Conservation (phyloP, 2,797 vertebrate species). For the Hemibagrus guttatus region DNA sequence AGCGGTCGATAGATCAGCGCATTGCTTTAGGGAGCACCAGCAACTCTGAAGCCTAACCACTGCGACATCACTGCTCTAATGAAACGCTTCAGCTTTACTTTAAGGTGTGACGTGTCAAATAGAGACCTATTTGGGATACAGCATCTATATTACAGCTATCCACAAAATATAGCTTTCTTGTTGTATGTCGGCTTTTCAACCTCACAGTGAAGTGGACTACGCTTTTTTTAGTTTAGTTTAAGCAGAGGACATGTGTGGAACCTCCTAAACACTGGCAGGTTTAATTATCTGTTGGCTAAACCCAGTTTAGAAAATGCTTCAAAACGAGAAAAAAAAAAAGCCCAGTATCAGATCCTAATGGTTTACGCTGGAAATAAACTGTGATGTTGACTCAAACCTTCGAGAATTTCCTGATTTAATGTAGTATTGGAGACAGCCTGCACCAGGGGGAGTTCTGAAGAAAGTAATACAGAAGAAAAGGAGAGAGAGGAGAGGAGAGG, state of each 20-base stretch:
- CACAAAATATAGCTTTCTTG: background rate
- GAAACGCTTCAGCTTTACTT: background rate
- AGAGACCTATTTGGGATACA: too few relatives aligned
- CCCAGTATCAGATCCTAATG: too few relatives aligned
- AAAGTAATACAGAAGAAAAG: background rate
- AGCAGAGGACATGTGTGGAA: background rate
- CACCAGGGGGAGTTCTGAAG: constrained; percentile 17
- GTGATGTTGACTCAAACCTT: background rate
- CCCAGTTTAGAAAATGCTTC: background rate
- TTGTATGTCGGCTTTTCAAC: background rate
- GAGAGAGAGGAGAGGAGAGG: background rate
- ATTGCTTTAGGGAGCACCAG: background rate
- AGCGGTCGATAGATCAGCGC: background rate
- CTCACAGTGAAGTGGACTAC: background rate
- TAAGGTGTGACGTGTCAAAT: too few relatives aligned
- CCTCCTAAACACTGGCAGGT: background rate
- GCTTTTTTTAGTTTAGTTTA: background rate
- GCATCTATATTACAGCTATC: too few relatives aligned
- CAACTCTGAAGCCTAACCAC: background rate
- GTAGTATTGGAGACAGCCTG: background rate
- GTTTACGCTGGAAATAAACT: background rate
- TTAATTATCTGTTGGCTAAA: background rate
- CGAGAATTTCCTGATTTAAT: constrained; percentile 21
- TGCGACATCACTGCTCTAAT: background rate
- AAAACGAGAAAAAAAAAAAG: too few relatives aligned